These are phyloP conservation scores for Epizoanthus rinbou DNA, from an alignment of 92 coral and sea anemone species.

Conservation along the genomic window DNA sequence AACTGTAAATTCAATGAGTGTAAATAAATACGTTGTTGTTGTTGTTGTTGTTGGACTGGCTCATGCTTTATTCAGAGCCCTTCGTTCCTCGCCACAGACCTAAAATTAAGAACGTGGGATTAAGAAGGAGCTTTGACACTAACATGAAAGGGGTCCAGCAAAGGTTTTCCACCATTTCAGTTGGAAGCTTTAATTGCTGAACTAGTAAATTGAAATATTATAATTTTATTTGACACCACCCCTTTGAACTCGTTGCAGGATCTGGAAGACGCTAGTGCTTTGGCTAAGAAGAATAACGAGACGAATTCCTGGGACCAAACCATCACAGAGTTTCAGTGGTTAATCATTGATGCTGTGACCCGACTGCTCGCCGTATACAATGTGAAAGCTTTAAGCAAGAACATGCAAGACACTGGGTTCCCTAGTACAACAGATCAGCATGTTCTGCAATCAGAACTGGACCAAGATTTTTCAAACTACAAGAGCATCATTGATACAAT, in stretches of 20 bases:
- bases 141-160: too few relatives aligned
- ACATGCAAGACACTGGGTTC: slow-evolving; percentile 4
- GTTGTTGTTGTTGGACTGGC: too few relatives aligned
- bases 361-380: slow-evolving; percentile 10
- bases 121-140: too few relatives aligned
- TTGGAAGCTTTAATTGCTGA: too few relatives aligned
- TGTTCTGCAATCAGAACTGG: slow-evolving; percentile 3
- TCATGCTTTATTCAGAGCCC: too few relatives aligned
- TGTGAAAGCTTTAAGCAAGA: neutral
- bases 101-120: too few relatives aligned
- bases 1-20: too few relatives aligned
- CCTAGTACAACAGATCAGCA: neutral
- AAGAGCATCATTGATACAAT: neutral
- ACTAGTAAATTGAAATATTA: too few relatives aligned
- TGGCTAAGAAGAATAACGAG: neutral
- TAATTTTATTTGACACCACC: too few relatives aligned
- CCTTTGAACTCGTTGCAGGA: neutral
- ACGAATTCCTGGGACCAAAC: neutral
- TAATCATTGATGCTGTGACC: neutral
- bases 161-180: too few relatives aligned
- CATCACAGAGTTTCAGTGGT: neutral
- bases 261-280: neutral
- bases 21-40: too few relatives aligned
- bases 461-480: slow-evolving; percentile 10
- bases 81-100: too few relatives aligned